phyloP scores from a whole-genome alignment of 2,888 invertebrate species.

The Dascillus cervinus region DNA sequence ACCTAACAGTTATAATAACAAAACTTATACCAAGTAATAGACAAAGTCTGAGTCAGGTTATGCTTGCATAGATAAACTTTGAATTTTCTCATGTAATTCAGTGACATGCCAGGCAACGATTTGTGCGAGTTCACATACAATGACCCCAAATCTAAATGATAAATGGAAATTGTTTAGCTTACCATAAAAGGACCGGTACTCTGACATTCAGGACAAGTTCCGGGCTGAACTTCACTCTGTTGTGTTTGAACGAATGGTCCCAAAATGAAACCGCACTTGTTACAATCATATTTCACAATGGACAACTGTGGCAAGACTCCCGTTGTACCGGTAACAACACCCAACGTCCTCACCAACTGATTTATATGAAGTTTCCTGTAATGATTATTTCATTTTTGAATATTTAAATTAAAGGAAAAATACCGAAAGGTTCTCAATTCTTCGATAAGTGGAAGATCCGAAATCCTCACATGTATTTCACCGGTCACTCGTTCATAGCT shows the following conservation, averaged over 20 bases:
- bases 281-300: conserved; percentile 95
- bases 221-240: conserved; percentile 89
- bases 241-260: conserved; percentile 96
- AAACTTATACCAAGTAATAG: too few species aligned
- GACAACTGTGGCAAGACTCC: conserved; percentile 93
- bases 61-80: too few species aligned
- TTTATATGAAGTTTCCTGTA: conserved; percentile 77
- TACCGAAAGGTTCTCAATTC: conserved; percentile 85
- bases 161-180: conserved; percentile 25
- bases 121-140: too few species aligned
- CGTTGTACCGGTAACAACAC: conserved; percentile 94
- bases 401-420: background rate
- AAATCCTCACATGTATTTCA: conserved; percentile 92
- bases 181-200: conserved; percentile 90
- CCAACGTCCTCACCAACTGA: conserved; percentile 86
- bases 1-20: too few species aligned
- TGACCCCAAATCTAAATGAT: conserved; percentile 2
- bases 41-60: too few species aligned
- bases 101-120: too few species aligned
- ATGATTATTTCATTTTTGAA: conserved; percentile 4
- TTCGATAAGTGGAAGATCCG: conserved; percentile 91
- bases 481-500: conserved; percentile 91
- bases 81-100: too few species aligned
- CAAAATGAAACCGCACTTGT: conserved; percentile 87
- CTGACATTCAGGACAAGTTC: conserved; percentile 97